Conservation (phyloP, 2,113 vertebrate species). For the Petrocephalus zakoni region DNA sequence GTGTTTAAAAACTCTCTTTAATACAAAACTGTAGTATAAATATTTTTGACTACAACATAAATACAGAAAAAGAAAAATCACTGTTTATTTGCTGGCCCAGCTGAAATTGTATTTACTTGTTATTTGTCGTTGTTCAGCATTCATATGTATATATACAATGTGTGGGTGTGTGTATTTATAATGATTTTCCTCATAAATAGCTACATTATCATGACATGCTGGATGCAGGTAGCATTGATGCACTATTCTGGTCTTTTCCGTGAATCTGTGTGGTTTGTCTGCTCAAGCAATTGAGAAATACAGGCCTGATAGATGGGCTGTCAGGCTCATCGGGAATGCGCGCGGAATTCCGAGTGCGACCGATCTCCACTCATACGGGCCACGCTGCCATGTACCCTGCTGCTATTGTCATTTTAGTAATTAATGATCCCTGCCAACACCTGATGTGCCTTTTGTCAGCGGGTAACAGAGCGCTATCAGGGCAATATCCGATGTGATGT, state of each 20-base stretch:
- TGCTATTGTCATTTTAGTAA: slow-evolving; percentile 18
- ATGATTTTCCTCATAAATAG: not conserved
- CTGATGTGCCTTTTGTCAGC: slow-evolving; percentile 32
- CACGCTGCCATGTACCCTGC: not conserved
- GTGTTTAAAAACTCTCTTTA: not conserved
- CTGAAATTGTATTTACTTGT: not conserved
- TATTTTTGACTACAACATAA: slow-evolving; percentile 27
- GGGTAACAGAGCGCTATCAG: slow-evolving; percentile 26
- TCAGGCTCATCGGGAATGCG: not conserved
- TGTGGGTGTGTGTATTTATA: not conserved
- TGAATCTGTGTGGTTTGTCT: not conserved
- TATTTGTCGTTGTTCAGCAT: not conserved
- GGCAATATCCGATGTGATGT: slow-evolving; percentile 48
- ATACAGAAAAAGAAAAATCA: slow-evolving; percentile 19
- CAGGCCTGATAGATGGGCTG: not conserved
- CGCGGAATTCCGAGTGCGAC: not conserved
- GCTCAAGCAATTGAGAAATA: not conserved
- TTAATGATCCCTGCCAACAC: slow-evolving; percentile 28
- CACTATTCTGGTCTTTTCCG: not conserved
- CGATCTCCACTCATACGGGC: not conserved
- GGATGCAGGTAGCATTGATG: not conserved
- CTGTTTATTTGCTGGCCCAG: not conserved
- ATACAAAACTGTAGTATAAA: not conserved
- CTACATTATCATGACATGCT: not conserved
- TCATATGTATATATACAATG: not conserved